A percentile compares a stretch with the other conserved stretches of the same genome.
Conservation (phyloP, 2,113 vertebrate genomes). For the Piprites chloris region DNA sequence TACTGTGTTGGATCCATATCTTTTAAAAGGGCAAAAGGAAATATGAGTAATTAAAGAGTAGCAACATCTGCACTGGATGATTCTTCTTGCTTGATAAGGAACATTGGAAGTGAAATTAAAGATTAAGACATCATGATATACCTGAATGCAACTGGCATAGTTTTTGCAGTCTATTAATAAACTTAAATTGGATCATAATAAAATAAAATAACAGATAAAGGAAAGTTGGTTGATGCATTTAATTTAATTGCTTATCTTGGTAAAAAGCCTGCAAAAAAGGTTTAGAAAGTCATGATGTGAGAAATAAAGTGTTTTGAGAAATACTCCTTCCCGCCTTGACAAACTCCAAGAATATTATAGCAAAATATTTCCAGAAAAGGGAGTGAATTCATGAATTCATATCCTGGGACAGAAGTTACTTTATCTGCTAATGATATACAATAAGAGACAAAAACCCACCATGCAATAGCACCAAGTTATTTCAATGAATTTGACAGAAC, state of each 20-base stretch:
- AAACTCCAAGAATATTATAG: neutral
- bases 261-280: neutral
- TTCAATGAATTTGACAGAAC: neutral
- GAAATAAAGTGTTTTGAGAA: neutral
- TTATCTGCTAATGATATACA: neutral
- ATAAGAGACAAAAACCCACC: neutral
- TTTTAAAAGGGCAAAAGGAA: neutral
- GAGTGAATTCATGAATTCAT: neutral
- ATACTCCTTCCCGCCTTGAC: neutral
- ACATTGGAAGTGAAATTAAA: neutral
- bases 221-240: neutral
- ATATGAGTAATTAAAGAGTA: neutral
- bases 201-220: neutral
- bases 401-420: neutral
- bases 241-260: neutral
- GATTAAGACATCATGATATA: neutral
- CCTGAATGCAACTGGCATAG: neutral
- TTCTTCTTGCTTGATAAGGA: neutral
- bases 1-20: neutral
- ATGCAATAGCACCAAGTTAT: neutral
- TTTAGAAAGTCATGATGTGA: neutral
- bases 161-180: neutral
- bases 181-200: neutral
- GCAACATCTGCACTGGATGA: neutral
- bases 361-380: neutral